Evolutionary conservation across 2,113 vertebrate genomes (phyloP).

Genomic region (Cervus canadensis): DNA sequence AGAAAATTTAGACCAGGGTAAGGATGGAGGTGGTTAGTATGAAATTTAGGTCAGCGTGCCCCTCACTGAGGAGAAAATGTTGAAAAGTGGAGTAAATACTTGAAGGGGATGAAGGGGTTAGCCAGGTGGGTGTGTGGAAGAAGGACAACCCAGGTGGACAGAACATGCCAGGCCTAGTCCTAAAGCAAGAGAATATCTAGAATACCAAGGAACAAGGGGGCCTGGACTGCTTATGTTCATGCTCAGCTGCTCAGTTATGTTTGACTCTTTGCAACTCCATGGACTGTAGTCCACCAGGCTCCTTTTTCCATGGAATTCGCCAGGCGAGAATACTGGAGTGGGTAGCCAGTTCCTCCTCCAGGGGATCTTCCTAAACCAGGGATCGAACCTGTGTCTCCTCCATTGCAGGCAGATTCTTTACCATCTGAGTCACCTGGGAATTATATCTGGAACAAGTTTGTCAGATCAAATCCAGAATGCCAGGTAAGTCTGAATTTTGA

Average conservation of each 20-base stretch:
- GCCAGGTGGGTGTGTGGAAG: too few species aligned
- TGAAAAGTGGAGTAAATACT: not conserved
- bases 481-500: not conserved
- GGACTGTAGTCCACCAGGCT: not conserved
- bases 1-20: not conserved
- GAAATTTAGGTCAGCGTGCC: not conserved
- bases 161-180: not conserved
- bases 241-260: not conserved
- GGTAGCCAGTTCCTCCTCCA: not conserved
- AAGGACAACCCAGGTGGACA: not conserved
- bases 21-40: not conserved
- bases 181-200: not conserved
- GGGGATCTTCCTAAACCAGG: not conserved
- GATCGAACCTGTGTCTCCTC: not conserved
- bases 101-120: not conserved
- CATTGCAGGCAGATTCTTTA: not conserved
- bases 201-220: not conserved
- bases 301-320: not conserved
- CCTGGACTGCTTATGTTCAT: not conserved
- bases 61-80: not conserved
- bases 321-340: not conserved
- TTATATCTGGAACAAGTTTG: rapidly evolving
- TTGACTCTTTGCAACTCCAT: not conserved
- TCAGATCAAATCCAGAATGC: not conserved
- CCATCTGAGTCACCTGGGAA: not conserved